These are phyloP conservation scores for Rhyacophila evoluta DNA, from an alignment of 2,888 invertebrate species.

Conservation along the genomic window DNA sequence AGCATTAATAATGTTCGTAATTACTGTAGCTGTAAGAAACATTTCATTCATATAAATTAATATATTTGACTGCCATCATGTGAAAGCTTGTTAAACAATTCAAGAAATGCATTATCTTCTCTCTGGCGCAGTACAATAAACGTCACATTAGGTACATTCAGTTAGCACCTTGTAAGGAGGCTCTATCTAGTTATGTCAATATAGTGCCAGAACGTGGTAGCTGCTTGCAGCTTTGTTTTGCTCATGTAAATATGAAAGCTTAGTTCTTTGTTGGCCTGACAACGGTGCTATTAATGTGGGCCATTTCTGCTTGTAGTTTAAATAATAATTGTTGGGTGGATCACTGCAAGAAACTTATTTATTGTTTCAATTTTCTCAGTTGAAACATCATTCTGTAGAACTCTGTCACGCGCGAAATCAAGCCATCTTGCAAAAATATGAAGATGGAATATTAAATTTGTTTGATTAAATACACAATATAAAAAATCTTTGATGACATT, in stretches of 20 bases:
- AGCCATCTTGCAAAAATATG: no score
- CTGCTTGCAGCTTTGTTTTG: neutral
- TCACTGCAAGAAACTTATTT: neutral
- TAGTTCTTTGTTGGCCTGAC: neutral
- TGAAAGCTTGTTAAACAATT: no score
- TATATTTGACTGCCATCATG: no score
- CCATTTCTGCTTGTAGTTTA: slow-evolving; percentile 3
- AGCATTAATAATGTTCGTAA: no score
- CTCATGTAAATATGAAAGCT: slow-evolving; percentile 15
- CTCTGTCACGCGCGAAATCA: no score
- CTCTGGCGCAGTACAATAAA: neutral
- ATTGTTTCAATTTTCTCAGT: neutral
- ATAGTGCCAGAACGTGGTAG: neutral
- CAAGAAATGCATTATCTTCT: neutral
- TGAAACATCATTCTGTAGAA: neutral
- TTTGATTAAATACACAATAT: no score
- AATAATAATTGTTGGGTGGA: neutral
- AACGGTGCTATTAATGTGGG: neutral
- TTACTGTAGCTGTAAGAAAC: no score
- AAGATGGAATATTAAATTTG: no score
- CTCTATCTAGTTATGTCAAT: neutral
- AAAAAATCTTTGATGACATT: no score
- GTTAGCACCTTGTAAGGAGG: neutral
- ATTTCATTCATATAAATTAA: no score
- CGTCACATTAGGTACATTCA: neutral